These are phyloP conservation scores for Centropus unirufus DNA, from an alignment of 2,113 vertebrate species.

Conservation along the genomic window DNA sequence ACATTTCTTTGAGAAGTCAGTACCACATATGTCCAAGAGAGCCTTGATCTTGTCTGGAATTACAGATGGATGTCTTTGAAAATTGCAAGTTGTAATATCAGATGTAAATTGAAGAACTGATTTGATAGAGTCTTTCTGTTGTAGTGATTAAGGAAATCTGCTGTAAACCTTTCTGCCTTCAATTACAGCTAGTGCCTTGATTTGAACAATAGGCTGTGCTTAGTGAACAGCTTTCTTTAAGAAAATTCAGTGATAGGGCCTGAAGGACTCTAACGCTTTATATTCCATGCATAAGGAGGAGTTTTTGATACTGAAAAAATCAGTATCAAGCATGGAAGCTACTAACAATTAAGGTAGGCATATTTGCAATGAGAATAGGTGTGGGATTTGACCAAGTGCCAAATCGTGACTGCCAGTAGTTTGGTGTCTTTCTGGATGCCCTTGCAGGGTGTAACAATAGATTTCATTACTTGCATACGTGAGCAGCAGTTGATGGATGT, in stretches of 20 bases:
- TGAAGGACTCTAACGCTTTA: neutral
- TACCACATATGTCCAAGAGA: neutral
- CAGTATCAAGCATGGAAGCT: neutral
- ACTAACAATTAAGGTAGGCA: neutral
- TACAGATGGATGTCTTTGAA: neutral
- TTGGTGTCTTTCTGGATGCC: constrained; percentile 60
- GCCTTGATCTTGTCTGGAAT: neutral
- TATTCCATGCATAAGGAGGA: neutral
- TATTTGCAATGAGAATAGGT: constrained; percentile 28
- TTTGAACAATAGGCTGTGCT: neutral
- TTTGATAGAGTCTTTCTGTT: neutral
- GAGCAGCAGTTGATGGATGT: neutral
- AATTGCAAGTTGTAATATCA: neutral
- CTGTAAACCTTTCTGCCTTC: neutral
- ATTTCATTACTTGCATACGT: neutral
- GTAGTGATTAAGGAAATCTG: neutral
- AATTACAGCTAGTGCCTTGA: neutral
- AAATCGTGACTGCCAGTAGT: constrained; percentile 51
- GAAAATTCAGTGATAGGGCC: neutral
- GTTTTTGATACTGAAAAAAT: neutral
- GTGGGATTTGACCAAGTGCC: constrained; percentile 55
- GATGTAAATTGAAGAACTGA: neutral
- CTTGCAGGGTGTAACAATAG: constrained; percentile 45
- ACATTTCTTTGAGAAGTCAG: neutral
- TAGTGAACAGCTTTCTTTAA: neutral